Evolutionary conservation across 1,140 invertebrate genomes (phyloP), one percentile per base, ranked within the genome.

Genomic region (Armadillidium nasatum): DNA sequence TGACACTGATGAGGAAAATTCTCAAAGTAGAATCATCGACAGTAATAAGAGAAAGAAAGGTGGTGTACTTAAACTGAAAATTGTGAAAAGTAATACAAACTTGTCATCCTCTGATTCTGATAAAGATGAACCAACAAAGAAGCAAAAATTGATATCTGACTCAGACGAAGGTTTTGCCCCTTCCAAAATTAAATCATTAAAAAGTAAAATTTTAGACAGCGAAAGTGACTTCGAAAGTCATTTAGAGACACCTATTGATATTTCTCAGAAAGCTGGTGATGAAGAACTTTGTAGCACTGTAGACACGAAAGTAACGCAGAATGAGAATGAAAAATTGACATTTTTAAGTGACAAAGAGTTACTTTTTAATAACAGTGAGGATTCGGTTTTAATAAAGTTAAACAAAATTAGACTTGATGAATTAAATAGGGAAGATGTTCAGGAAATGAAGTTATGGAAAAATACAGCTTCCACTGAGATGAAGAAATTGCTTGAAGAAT

Each of bases 351-450:
- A 68, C 19, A 54, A 75, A 13, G 73, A 68, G 11, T 44, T 68
- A 21, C 13, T 75, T 11, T 19, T 44, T 7, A 60, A 76, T 10
- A 60, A 71, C 10, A 68, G 23, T 44, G 71, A 50, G 21, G 79
- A 80, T 60, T 78, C 76, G 11, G 77, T 80, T 11, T 72, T 80
- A 71, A 72, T 76, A 33, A 80, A 80, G 45, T 54, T 80, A 4
- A 78, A 76, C 13, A 80, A 80, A 21, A 74, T 72, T 9, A 21
- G 79, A 54, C 50, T 74, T 22, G 76, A 77, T 15, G 79, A 80
- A 46, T 45, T 78, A 60, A 78, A 80, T 19, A 70, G 79, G 43
- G 79, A 80, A 44, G 79, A 80, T 45, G 79, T 80, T 21, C 43
- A 69, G 23, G 79, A 80, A 67, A 78, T 80, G 76, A 72, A 73